phyloP scores from a whole-genome alignment of 2,797 vertebrate genomes.

The Selene dorsalis region DNA sequence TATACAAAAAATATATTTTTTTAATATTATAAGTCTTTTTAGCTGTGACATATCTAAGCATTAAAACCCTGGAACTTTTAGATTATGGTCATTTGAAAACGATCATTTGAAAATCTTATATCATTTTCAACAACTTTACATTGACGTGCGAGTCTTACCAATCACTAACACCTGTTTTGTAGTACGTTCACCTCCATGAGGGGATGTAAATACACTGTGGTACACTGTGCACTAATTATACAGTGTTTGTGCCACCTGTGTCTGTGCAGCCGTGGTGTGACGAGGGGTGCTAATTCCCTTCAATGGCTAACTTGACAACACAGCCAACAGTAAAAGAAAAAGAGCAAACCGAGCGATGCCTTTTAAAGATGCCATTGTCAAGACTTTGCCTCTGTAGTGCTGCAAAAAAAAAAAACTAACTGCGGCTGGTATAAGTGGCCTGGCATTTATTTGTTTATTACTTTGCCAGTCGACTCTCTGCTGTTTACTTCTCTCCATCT shows the following conservation, averaged over 20 bases:
- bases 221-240: slow-evolving; percentile 45
- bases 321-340: slow-evolving; percentile 1
- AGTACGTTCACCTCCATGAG: slow-evolving; percentile 5
- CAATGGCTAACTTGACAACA: slow-evolving; percentile 42
- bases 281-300: slow-evolving; percentile 19
- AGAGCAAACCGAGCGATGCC: slow-evolving; percentile 7
- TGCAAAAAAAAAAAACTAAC: slow-evolving; percentile 24
- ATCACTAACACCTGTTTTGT: slow-evolving; percentile 35
- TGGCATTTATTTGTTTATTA: slow-evolving; percentile 57
- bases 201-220: slow-evolving; percentile 8
- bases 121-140: not conserved
- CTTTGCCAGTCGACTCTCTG: slow-evolving; percentile 38
- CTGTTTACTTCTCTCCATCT: slow-evolving; percentile 25
- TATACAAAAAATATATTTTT: too few relatives aligned
- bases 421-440: slow-evolving; percentile 17
- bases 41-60: not conserved
- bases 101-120: too few relatives aligned
- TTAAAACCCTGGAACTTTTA: not conserved
- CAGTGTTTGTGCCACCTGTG: slow-evolving; percentile 55
- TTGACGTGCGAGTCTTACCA: slow-evolving; percentile 14
- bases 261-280: slow-evolving; percentile 35
- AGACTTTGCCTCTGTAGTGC: not conserved
- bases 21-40: too few relatives aligned
- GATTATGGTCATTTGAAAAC: not conserved
- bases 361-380: slow-evolving; percentile 6